These are phyloP conservation scores for Acrobasis suavella DNA, from an alignment of 2,888 invertebrate genomes.

Conservation along the genomic window DNA sequence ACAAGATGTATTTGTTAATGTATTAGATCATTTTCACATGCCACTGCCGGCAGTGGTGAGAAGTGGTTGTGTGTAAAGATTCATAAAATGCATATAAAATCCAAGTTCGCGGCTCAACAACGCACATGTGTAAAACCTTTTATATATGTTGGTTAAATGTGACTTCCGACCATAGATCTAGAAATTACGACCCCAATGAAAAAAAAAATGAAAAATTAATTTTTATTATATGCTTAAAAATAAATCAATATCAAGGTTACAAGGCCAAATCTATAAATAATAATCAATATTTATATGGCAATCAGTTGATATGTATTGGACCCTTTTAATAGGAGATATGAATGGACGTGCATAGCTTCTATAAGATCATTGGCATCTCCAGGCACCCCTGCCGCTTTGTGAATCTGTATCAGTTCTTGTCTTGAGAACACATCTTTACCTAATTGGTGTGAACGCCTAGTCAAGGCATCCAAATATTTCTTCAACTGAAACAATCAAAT, in stretches of 20 bases:
- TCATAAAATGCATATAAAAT: too few species aligned
- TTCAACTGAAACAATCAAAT: constrained; percentile 81
- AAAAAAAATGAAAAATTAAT: not conserved
- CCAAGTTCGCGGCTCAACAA: too few species aligned
- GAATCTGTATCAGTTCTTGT: constrained; percentile 89
- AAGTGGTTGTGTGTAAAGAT: too few species aligned
- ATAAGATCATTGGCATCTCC: constrained; percentile 87
- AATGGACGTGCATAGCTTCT: constrained; percentile 91
- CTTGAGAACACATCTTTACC: constrained; percentile 88
- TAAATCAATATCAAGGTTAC: constrained; percentile 7
- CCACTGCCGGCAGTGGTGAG: too few species aligned
- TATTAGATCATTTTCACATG: too few species aligned
- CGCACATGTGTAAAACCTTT: too few species aligned
- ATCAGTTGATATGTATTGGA: constrained; percentile 86
- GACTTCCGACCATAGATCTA: too few species aligned
- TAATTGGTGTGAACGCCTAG: constrained; percentile 84
- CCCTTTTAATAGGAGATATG: constrained; percentile 92
- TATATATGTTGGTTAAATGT: too few species aligned
- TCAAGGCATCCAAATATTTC: constrained; percentile 87
- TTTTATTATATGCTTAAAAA: not conserved
- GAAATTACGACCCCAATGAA: too few species aligned
- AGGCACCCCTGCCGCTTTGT: constrained; percentile 84
- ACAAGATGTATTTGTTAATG: too few species aligned
- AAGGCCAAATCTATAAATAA: not conserved
- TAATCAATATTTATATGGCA: constrained; percentile 47